Percentiles rank a stretch among this genome's conserved stretches.
Conservation (phyloP, 2,888 invertebrate genomes). For the Perizoma flavofasciatum region DNA sequence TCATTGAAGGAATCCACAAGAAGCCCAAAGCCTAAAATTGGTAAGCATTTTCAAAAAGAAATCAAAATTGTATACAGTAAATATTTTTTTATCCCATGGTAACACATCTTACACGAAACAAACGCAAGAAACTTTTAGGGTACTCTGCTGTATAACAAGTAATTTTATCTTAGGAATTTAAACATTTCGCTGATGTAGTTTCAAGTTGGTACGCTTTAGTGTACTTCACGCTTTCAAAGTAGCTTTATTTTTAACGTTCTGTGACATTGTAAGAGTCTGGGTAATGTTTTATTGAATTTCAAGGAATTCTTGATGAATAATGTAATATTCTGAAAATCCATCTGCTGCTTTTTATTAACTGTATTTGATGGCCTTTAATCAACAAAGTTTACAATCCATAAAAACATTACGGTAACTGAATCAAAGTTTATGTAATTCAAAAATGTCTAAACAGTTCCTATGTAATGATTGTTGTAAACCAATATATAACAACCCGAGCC, state of each 20-base stretch:
- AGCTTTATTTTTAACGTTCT: constrained; percentile 38
- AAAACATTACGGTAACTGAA: constrained; percentile 1
- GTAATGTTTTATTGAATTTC: constrained; percentile 23
- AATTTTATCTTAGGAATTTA: constrained; percentile 52
- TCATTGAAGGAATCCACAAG: no score
- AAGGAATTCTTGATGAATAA: constrained; percentile 13
- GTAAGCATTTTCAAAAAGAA: no score
- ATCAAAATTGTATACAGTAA: no score
- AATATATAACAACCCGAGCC: constrained; percentile 23
- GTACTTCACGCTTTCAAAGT: constrained; percentile 44
- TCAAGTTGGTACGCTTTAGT: constrained; percentile 48
- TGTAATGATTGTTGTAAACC: constrained; percentile 18
- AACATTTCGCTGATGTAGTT: constrained; percentile 47
- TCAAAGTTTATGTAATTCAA: constrained; percentile 3
- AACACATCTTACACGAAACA: constrained; percentile 27
- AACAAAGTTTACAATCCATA: not conserved
- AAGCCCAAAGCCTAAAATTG: no score
- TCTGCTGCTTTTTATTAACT: not conserved
- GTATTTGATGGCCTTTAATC: not conserved
- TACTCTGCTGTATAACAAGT: constrained; percentile 45
- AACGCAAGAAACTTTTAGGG: constrained; percentile 34
- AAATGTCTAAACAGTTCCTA: constrained; percentile 5
- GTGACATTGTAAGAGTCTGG: constrained; percentile 33
- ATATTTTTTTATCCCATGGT: not conserved
- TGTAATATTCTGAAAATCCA: constrained; percentile 8